phyloP scores from a whole-genome alignment of 1,140 invertebrate species.

The Matsumurasca onukii region DNA sequence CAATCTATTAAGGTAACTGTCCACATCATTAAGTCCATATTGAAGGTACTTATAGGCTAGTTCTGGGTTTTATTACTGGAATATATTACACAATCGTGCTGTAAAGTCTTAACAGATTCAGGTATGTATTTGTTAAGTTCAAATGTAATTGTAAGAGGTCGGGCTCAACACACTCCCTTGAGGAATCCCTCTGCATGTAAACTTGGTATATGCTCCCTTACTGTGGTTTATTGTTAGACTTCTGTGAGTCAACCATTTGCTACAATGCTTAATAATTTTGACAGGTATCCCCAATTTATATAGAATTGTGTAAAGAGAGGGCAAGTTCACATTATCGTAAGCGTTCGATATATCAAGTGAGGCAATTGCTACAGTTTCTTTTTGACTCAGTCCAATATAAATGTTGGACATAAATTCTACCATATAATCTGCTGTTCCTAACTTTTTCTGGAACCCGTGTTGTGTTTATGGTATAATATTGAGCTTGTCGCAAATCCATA shows the following conservation, averaged over 20 bases:
- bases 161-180: slow-evolving; percentile 1
- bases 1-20: background rate
- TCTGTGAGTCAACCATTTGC: background rate
- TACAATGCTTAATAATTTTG: background rate
- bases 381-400: background rate
- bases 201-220: background rate
- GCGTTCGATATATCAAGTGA: background rate
- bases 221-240: background rate
- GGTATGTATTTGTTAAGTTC: background rate
- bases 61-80: background rate
- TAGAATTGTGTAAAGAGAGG: background rate
- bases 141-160: background rate
- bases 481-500: background rate
- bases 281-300: background rate
- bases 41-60: background rate
- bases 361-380: background rate
- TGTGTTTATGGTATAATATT: background rate
- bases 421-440: background rate
- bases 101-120: background rate
- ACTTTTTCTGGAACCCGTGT: background rate
- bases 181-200: slow-evolving; percentile 7
- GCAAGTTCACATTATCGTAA: slow-evolving; percentile 3
- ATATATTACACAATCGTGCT: background rate
- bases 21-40: background rate
- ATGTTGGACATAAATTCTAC: background rate